A percentile compares a stretch with the other conserved stretches of the same genome.
Conservation (phyloP, 2,797 vertebrate genomes). For the Fundulus diaphanus region DNA sequence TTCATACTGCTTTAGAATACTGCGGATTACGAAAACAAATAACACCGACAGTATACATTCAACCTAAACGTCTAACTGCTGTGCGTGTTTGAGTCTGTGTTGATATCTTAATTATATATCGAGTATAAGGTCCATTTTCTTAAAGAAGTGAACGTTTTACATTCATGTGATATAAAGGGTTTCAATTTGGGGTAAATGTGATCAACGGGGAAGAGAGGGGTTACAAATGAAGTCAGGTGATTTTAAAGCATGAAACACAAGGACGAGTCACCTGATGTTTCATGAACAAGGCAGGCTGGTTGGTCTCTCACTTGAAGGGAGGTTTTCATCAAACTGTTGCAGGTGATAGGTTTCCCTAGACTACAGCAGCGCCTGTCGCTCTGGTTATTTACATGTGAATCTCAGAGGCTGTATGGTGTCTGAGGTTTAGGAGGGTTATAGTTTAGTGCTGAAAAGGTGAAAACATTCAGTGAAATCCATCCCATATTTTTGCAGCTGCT, state of each 20-base stretch:
- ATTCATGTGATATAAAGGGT: slow-evolving; percentile 46
- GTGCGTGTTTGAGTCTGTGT: slow-evolving; percentile 9
- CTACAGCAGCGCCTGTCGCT: slow-evolving; percentile 43
- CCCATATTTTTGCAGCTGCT: slow-evolving; percentile 21
- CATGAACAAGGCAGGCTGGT: slow-evolving; percentile 44
- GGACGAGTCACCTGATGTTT: neutral
- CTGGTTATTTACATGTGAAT: slow-evolving; percentile 45
- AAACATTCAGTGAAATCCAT: slow-evolving; percentile 59
- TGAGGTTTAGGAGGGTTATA: slow-evolving; percentile 48
- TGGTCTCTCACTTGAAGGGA: slow-evolving; percentile 32
- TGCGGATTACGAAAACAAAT: slow-evolving; percentile 37
- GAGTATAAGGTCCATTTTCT: slow-evolving; percentile 39
- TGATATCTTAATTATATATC: slow-evolving; percentile 32
- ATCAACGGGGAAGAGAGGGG: neutral
- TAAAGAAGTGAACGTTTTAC: slow-evolving; percentile 62
- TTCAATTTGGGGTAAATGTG: slow-evolving; percentile 41
- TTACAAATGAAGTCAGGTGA: slow-evolving; percentile 20
- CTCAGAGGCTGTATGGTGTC: slow-evolving; percentile 71
- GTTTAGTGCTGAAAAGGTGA: slow-evolving; percentile 38
- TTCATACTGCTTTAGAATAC: slow-evolving; percentile 48
- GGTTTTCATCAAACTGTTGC: slow-evolving; percentile 21
- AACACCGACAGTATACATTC: slow-evolving; percentile 54
- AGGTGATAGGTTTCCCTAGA: slow-evolving; percentile 21
- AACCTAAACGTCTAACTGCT: slow-evolving; percentile 27
- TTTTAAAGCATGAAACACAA: neutral